Evolutionary conservation across 2,888 invertebrate species (phyloP).

Genomic region (Pseudoips prasinana): DNA sequence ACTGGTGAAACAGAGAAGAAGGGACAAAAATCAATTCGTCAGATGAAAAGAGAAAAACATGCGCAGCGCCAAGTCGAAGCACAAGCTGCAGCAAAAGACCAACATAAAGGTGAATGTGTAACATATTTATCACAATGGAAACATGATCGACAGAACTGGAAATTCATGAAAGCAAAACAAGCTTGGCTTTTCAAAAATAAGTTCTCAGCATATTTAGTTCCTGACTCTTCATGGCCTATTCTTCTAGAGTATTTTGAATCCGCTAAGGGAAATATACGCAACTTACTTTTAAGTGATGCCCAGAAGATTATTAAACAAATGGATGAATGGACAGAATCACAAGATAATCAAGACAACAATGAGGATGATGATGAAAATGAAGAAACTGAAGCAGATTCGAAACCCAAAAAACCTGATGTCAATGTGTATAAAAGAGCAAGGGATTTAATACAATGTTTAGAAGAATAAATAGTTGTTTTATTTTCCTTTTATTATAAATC

Average conservation of each 20-base stretch:
- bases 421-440: conserved; percentile 83
- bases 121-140: conserved; percentile 89
- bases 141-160: conserved; percentile 86
- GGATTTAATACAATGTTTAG: conserved; percentile 84
- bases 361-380: conserved; percentile 32
- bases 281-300: conserved; percentile 83
- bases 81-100: conserved; percentile 75
- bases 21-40: conserved; percentile 83
- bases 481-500: conserved; percentile 46
- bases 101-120: conserved; percentile 82
- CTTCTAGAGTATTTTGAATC: conserved; percentile 87
- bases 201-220: conserved; percentile 82
- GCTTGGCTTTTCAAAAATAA: conserved; percentile 88
- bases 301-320: conserved; percentile 84
- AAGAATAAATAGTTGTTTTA: conserved; percentile 61
- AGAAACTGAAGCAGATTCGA: conserved; percentile 36
- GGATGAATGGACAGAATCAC: conserved; percentile 77
- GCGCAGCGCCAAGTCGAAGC: conserved; percentile 79
- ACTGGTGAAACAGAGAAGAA: conserved; percentile 59
- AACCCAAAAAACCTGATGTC: conserved; percentile 59
- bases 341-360: conserved; percentile 38
- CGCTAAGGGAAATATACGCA: conserved; percentile 85
- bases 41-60: conserved; percentile 84
- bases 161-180: conserved; percentile 90
- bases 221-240: conserved; percentile 83